These are phyloP conservation scores for Paelopatides confundens DNA, from an alignment of 53 echinoderm and acorn worm genomes.

Conservation along the genomic window DNA sequence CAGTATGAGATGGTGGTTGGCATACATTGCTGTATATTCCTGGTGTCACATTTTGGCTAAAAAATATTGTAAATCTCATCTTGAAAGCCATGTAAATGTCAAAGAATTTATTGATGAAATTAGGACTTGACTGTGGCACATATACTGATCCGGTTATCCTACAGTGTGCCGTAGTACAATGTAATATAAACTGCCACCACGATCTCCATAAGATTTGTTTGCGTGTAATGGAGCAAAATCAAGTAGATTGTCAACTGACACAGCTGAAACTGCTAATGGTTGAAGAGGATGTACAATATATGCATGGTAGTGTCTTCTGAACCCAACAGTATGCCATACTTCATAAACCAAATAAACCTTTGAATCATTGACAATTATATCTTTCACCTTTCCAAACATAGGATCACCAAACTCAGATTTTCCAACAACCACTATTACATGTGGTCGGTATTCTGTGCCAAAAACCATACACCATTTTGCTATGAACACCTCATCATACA, in stretches of 20 bases:
- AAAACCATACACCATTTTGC: slow-evolving; percentile 43
- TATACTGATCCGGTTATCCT: too few species aligned
- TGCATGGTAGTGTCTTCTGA: slow-evolving; percentile 49
- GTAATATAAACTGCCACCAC: background rate
- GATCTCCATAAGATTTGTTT: background rate
- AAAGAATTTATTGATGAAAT: too few species aligned
- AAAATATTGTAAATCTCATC: too few species aligned
- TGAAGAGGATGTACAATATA: slow-evolving; percentile 25
- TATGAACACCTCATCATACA: slow-evolving; percentile 32
- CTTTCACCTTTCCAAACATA: slow-evolving; percentile 28
- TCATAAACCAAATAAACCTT: slow-evolving; percentile 16
- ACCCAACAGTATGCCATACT: slow-evolving; percentile 41
- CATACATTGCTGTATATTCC: too few species aligned
- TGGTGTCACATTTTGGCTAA: too few species aligned
- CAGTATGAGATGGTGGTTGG: too few species aligned
- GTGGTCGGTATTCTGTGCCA: slow-evolving; percentile 20
- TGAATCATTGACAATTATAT: slow-evolving; percentile 29
- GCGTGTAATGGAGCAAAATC: background rate
- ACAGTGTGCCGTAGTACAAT: background rate
- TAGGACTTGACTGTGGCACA: too few species aligned
- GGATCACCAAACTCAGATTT: slow-evolving; percentile 49
- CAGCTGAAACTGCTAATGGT: background rate
- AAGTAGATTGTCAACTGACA: background rate
- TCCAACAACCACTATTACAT: background rate
- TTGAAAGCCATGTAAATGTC: too few species aligned